Evolutionary conservation across 2,113 vertebrate species (phyloP).

Genomic region (Fregetta grallaria): DNA sequence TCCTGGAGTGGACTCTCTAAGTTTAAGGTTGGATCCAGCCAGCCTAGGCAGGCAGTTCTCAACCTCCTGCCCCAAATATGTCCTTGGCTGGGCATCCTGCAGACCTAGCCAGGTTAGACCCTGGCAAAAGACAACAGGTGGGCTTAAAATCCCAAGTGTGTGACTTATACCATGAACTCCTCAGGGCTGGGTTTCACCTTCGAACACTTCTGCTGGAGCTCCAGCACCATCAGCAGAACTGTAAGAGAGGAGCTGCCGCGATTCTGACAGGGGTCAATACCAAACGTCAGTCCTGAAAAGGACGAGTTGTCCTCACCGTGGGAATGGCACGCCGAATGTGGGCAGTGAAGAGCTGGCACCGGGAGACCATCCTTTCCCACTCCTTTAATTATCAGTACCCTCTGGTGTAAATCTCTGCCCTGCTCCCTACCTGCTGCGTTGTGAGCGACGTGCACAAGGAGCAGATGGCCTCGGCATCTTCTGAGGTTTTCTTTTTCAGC

Average conservation of each 20-base stretch:
- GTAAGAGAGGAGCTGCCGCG: neutral
- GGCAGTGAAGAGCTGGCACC: neutral
- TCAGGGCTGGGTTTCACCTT: neutral
- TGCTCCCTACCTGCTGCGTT: conserved; percentile 82
- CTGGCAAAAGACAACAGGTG: neutral
- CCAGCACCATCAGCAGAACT: neutral
- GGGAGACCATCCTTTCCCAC: neutral
- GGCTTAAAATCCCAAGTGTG: neutral
- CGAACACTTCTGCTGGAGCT: neutral
- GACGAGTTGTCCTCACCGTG: accelerated
- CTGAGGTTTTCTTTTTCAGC: conserved; percentile 91
- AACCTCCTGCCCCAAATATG: neutral
- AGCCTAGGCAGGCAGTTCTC: neutral
- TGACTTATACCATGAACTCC: neutral
- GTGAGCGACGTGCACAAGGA: conserved; percentile 84
- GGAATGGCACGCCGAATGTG: accelerated
- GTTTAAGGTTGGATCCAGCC: neutral
- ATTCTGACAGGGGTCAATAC: neutral
- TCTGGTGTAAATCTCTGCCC: neutral
- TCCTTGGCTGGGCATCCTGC: neutral
- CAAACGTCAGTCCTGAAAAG: neutral
- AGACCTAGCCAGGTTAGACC: neutral
- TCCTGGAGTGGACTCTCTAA: neutral
- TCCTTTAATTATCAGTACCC: neutral
- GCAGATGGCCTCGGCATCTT: conserved; percentile 94